Evolutionary conservation across 1,140 invertebrate genomes (phyloP).

Genomic region (Drosophila lacertosa): DNA sequence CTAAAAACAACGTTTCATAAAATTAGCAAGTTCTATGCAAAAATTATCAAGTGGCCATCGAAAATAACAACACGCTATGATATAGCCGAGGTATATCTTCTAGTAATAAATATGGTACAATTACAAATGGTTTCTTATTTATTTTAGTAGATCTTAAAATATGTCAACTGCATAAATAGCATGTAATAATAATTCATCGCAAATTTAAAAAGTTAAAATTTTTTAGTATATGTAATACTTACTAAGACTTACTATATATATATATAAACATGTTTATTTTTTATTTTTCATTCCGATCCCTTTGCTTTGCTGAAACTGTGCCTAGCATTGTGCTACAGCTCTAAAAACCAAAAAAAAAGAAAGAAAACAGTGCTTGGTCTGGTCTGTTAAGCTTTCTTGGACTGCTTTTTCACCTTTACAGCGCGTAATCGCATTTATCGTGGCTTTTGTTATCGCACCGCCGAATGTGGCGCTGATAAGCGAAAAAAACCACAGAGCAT

Average conservation of each 20-base stretch:
- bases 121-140: too few species aligned
- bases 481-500: constrained; percentile 30
- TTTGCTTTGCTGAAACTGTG: not conserved
- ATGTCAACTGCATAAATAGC: not conserved
- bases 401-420: constrained; percentile 36
- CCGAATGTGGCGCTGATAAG: constrained; percentile 49
- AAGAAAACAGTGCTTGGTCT: constrained; percentile 4
- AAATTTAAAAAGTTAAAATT: not conserved
- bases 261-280: not conserved
- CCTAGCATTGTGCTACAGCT: constrained; percentile 17
- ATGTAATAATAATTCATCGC: not conserved
- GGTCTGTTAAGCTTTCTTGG: constrained; percentile 8
- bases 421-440: constrained; percentile 71
- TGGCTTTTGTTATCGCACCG: constrained; percentile 55
- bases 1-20: not conserved
- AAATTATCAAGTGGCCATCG: constrained; percentile 2
- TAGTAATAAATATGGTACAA: not conserved
- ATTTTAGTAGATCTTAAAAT: too few species aligned
- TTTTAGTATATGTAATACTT: not conserved
- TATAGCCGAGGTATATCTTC: not conserved
- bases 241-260: too few species aligned
- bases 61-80: not conserved
- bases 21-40: constrained; percentile 9
- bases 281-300: not conserved
- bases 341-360: not conserved